These are phyloP conservation scores for Oxyura jamaicensis DNA, from an alignment of 2,113 vertebrate genomes.

Conservation along the genomic window DNA sequence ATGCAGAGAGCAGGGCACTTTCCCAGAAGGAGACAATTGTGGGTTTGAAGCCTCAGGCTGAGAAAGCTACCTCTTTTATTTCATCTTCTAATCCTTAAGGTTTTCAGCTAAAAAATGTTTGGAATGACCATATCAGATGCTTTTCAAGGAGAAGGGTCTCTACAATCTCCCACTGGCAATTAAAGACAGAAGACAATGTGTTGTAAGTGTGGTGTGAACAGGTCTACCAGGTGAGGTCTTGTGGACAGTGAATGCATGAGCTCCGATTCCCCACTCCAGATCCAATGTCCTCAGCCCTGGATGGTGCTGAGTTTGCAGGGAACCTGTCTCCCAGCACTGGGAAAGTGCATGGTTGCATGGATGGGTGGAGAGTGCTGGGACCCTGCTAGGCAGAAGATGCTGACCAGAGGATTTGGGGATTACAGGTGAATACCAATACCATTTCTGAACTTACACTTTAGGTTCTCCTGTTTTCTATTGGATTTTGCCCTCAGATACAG, in stretches of 20 bases:
- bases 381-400: neutral
- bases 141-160: neutral
- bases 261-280: neutral
- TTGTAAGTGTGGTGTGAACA: neutral
- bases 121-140: neutral
- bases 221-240: neutral
- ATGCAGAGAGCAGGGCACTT: neutral
- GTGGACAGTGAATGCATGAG: neutral
- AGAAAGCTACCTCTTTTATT: neutral
- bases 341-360: neutral
- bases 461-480: neutral
- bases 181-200: neutral
- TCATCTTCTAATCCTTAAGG: neutral
- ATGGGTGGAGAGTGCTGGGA: neutral
- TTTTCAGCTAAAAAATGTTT: neutral
- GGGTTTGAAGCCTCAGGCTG: neutral
- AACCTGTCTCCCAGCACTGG: neutral
- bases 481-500: neutral
- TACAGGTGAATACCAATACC: neutral
- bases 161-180: neutral
- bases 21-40: conserved; percentile 4
- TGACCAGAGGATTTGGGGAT: neutral
- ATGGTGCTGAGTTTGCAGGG: neutral
- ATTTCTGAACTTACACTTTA: neutral
- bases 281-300: neutral